Conservation (phyloP, 2,113 vertebrate species). For the Microtus pennsylvanicus region DNA sequence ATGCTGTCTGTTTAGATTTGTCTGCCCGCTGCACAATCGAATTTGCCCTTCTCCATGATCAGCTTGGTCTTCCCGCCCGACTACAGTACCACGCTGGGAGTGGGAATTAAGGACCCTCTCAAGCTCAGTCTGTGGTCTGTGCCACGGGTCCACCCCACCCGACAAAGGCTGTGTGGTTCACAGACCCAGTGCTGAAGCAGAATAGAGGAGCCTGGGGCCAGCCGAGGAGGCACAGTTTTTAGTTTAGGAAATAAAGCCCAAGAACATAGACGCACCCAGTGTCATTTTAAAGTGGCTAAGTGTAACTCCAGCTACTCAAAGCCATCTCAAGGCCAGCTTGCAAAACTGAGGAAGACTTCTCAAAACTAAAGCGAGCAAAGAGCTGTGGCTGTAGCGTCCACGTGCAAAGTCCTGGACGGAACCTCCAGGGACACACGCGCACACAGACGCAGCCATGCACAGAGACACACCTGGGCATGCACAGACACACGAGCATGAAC, state of each 20-base stretch:
- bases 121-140: background rate
- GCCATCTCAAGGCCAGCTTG: background rate
- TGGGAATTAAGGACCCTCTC: background rate
- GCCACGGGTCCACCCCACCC: background rate
- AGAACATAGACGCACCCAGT: background rate
- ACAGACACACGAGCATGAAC: no score
- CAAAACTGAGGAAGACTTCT: background rate
- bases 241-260: background rate
- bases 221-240: background rate
- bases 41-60: background rate
- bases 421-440: no score
- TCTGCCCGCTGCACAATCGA: rapidly evolving
- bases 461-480: no score
- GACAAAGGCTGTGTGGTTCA: background rate
- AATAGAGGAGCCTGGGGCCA: background rate
- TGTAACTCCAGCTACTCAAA: background rate
- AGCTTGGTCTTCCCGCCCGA: background rate
- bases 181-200: background rate
- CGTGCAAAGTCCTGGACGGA: background rate
- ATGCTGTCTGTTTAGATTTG: no score
- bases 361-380: background rate
- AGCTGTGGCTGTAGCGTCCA: background rate
- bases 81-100: background rate
- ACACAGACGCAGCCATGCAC: background rate
- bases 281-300: background rate